Conservation (phyloP, 2,797 vertebrate genomes). For the Aphelocoma californica region DNA sequence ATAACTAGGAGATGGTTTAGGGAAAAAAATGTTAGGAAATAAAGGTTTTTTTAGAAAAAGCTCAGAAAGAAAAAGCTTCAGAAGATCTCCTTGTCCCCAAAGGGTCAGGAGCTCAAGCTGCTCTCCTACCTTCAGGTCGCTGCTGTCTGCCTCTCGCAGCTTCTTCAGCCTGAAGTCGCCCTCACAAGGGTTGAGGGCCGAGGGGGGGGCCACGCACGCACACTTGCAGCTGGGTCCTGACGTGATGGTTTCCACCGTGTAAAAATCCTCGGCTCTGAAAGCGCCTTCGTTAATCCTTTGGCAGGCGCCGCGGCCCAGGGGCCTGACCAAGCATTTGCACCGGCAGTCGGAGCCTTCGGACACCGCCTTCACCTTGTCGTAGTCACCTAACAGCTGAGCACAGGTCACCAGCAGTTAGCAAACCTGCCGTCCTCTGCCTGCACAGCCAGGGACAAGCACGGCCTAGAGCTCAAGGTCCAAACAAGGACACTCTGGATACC, state of each 20-base stretch:
- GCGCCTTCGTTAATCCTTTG: constrained; percentile 81
- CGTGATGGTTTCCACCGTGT: constrained; percentile 91
- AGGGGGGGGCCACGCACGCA: constrained; percentile 89
- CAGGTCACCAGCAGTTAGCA: constrained; percentile 17
- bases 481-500: neutral
- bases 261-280: constrained; percentile 83
- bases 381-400: constrained; percentile 92
- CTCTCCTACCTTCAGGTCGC: constrained; percentile 85
- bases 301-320: constrained; percentile 88
- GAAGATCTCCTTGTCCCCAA: neutral
- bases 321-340: constrained; percentile 96
- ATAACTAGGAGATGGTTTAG: neutral
- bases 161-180: constrained; percentile 88
- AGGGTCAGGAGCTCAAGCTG: neutral
- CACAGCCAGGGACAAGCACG: neutral
- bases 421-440: neutral
- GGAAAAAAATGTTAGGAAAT: neutral
- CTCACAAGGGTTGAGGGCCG: constrained; percentile 90
- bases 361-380: constrained; percentile 95
- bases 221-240: constrained; percentile 91
- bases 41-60: neutral
- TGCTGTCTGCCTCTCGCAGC: constrained; percentile 83
- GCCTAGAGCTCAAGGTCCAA: neutral
- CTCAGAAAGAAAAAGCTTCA: neutral
- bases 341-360: constrained; percentile 94